Conservation (phyloP, 2,888 invertebrate species). For the Apodemia mormo region DNA sequence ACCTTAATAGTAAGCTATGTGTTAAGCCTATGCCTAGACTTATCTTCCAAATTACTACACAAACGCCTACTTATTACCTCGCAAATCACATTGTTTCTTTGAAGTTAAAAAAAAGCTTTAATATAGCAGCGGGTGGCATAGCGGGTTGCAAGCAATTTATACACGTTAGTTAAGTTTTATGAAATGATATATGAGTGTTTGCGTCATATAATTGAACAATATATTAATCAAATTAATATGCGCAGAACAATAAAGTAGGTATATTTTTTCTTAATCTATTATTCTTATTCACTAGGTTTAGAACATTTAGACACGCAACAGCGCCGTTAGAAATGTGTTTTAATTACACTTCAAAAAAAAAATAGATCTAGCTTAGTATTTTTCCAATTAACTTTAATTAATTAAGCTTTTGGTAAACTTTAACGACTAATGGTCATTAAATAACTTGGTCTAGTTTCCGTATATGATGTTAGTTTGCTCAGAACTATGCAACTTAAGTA, state of each 20-base stretch:
- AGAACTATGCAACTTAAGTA: background rate
- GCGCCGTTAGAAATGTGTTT: background rate
- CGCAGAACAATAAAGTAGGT: conserved; percentile 1
- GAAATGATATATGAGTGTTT: background rate
- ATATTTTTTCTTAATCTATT: background rate
- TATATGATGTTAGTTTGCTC: background rate
- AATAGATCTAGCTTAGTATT: conserved; percentile 5
- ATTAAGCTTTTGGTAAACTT: conserved; percentile 1
- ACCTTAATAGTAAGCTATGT: too few species aligned
- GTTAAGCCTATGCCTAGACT: too few species aligned
- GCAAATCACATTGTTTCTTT: background rate
- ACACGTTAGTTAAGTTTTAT: background rate
- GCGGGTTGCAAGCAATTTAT: background rate
- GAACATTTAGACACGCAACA: conserved; percentile 1
- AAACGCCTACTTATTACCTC: too few species aligned
- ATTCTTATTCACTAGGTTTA: conserved; percentile 6
- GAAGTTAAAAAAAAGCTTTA: background rate
- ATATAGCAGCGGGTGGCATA: background rate
- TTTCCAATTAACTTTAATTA: background rate
- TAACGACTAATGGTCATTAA: background rate
- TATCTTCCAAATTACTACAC: too few species aligned
- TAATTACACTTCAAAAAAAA: background rate
- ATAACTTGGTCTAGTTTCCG: background rate
- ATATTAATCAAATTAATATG: background rate
- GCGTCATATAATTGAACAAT: background rate